A percentile compares a stretch with the other conserved stretches of the same genome.
These are phyloP conservation scores for Tipula vernalis DNA, from an alignment of 2,888 invertebrate genomes.

Conservation along the genomic window DNA sequence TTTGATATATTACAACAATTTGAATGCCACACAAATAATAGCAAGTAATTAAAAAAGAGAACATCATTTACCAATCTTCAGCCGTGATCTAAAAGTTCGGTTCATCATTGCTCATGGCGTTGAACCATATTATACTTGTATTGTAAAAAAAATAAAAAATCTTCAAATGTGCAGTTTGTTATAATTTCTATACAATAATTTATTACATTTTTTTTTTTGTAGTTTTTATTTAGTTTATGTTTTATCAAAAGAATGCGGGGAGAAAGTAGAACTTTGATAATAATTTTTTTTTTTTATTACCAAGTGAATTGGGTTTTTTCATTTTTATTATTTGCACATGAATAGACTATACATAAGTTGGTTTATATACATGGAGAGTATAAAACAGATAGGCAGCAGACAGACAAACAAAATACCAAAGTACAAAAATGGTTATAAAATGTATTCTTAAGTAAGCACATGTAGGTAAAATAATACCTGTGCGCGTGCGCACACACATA, in stretches of 20 bases:
- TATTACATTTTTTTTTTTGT: background rate
- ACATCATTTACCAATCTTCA: no score
- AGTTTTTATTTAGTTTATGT: background rate
- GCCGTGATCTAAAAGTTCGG: no score
- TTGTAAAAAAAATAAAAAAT: no score
- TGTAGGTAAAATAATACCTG: background rate
- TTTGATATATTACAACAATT: no score
- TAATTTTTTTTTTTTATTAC: background rate
- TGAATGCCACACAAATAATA: no score
- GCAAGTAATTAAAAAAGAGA: no score
- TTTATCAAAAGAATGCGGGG: background rate
- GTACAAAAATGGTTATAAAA: background rate
- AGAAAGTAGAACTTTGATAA: constrained; percentile 4
- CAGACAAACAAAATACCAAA: background rate
- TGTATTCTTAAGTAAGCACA: background rate
- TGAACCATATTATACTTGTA: no score
- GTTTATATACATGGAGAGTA: background rate
- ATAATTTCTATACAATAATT: background rate
- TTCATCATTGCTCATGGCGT: no score
- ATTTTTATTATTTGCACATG: background rate
- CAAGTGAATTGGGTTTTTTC: background rate
- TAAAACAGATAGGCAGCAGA: background rate
- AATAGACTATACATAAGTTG: background rate
- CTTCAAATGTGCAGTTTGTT: background rate
- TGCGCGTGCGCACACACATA: background rate